Conservation (phyloP, 37 sponge, comb jelly and placozoan species). For the Petrosia ficiformis region DNA sequence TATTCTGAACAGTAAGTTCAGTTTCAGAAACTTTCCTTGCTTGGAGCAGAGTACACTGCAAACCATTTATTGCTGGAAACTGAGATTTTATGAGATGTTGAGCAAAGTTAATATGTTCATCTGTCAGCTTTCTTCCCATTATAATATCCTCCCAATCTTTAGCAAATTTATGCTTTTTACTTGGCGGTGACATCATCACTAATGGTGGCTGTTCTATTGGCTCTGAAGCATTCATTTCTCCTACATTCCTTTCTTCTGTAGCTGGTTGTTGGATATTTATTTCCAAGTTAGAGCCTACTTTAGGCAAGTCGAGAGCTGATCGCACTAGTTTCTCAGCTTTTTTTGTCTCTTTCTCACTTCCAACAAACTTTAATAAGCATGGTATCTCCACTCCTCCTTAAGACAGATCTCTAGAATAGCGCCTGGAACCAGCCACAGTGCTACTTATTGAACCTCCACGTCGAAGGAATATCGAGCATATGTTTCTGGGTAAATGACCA, state of each 20-base stretch:
- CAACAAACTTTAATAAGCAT: neutral
- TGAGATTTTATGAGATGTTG: constrained; percentile 9
- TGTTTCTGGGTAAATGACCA: constrained; percentile 16
- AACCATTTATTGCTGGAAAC: constrained; percentile 14
- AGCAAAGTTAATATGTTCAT: constrained; percentile 14
- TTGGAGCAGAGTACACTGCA: constrained; percentile 3
- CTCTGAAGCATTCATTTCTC: no score
- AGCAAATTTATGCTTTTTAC: neutral
- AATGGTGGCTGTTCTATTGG: no score
- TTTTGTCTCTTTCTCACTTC: neutral
- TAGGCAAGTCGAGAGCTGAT: neutral
- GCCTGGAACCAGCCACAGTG: neutral
- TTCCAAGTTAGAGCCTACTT: neutral
- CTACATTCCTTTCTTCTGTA: no score
- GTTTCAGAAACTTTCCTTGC: neutral
- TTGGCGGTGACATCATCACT: no score
- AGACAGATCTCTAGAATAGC: neutral
- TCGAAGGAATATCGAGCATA: constrained; percentile 27
- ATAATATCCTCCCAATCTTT: neutral
- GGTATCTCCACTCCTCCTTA: neutral
- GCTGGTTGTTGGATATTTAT: no score
- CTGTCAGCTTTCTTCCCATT: constrained; percentile 3
- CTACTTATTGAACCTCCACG: neutral
- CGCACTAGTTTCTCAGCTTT: neutral
- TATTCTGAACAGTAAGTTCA: neutral